phyloP scores from a whole-genome alignment of 1,140 invertebrate genomes.

The Littorina saxatilis region DNA sequence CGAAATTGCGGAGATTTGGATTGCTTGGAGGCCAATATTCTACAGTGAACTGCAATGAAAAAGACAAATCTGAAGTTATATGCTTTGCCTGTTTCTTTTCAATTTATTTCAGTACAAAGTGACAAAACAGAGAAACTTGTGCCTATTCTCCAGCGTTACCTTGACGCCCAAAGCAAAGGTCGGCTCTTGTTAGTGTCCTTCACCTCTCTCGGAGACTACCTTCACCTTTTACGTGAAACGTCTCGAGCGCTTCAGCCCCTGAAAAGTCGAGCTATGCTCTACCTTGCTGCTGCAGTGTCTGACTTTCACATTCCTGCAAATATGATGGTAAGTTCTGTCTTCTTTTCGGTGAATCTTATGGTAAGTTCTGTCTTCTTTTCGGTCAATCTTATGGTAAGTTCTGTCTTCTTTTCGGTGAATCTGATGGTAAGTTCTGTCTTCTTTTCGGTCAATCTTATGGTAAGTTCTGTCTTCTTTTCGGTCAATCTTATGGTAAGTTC shows the following conservation, averaged over 20 bases:
- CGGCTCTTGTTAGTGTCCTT: slow-evolving; percentile 73
- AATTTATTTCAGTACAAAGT: slow-evolving; percentile 57
- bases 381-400: too few species aligned
- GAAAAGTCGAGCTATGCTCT: slow-evolving; percentile 86
- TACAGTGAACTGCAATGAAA: too few species aligned
- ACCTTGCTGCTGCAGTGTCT: slow-evolving; percentile 97
- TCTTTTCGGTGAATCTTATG: too few species aligned
- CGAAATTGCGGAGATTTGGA: too few species aligned
- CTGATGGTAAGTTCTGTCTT: slow-evolving; percentile 91
- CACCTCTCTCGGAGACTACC: slow-evolving; percentile 89
- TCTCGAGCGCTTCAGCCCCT: slow-evolving; percentile 84
- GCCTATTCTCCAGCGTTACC: slow-evolving; percentile 56
- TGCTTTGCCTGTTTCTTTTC: too few species aligned
- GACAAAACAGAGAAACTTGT: slow-evolving; percentile 49
- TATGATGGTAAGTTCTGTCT: slow-evolving; percentile 90
- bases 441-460: too few species aligned
- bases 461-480: too few species aligned
- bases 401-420: slow-evolving; percentile 92
- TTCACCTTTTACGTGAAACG: slow-evolving; percentile 90
- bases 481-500: too few species aligned
- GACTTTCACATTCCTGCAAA: slow-evolving; percentile 98
- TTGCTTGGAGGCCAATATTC: too few species aligned
- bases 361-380: too few species aligned
- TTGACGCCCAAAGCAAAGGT: slow-evolving; percentile 46
- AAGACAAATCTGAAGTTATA: too few species aligned